Evolutionary conservation across 2,113 vertebrate species (phyloP).

Genomic region (Chamaetylas fuelleborni): DNA sequence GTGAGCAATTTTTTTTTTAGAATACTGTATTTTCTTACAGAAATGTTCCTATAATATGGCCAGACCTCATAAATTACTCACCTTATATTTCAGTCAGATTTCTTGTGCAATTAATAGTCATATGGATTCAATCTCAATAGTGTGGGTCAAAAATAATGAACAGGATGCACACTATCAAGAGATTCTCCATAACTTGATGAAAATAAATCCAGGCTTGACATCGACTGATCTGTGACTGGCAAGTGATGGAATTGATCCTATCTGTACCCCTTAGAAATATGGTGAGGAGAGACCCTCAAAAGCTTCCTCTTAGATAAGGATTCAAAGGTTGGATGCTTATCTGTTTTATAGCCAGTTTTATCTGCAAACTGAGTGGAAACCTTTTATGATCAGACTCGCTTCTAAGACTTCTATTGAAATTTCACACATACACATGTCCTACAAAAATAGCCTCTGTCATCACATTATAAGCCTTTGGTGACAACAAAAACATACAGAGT

Average conservation of each 20-base stretch:
- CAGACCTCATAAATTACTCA: conserved; percentile 62
- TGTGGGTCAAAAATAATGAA: conserved; percentile 55
- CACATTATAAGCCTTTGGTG: neutral
- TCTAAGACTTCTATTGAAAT: neutral
- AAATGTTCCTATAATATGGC: conserved; percentile 46
- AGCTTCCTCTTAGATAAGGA: neutral
- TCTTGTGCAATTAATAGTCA: conserved; percentile 60
- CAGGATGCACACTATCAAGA: neutral
- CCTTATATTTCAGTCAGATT: conserved; percentile 52
- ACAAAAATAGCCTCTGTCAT: neutral
- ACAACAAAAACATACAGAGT: neutral
- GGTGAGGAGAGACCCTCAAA: neutral
- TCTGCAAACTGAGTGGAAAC: neutral
- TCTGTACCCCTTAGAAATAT: neutral
- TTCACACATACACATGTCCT: neutral
- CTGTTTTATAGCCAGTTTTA: neutral
- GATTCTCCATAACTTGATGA: conserved; percentile 6
- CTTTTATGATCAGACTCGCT: neutral
- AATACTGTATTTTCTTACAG: conserved; percentile 65
- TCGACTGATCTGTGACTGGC: conserved; percentile 2
- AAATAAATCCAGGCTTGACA: conserved; percentile 42
- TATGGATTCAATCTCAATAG: conserved; percentile 54
- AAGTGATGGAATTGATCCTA: neutral
- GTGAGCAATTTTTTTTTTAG: conserved; percentile 5
- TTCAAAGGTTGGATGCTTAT: neutral